A percentile compares a stretch with the other conserved stretches of the same genome.
phyloP scores from a whole-genome alignment of 2,113 vertebrate genomes.

The Sapajus apella region DNA sequence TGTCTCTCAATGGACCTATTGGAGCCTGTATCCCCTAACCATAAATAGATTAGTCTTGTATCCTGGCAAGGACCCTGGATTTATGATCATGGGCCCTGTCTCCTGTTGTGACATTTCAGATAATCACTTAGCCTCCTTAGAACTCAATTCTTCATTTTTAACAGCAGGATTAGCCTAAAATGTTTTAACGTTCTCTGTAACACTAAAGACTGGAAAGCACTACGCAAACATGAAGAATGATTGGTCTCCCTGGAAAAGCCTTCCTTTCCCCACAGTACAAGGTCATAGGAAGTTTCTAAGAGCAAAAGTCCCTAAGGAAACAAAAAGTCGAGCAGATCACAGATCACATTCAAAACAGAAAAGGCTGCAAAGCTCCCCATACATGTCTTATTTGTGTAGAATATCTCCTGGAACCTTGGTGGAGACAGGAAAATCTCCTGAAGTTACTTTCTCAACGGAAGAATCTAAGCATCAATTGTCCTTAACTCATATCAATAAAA shows the following conservation, averaged over 20 bases:
- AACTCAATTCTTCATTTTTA: constrained; percentile 31
- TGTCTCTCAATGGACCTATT: neutral
- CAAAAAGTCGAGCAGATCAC: neutral
- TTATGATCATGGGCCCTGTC: neutral
- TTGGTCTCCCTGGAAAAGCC: neutral
- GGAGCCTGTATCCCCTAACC: neutral
- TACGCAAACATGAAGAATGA: neutral
- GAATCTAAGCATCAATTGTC: neutral
- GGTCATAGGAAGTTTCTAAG: neutral
- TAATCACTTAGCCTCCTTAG: neutral
- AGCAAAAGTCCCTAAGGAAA: neutral
- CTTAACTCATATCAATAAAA: neutral
- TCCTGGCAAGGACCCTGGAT: neutral
- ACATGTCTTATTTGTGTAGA: neutral
- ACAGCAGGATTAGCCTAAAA: neutral
- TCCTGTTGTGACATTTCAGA: constrained; percentile 35
- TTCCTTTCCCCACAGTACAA: neutral
- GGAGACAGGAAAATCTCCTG: neutral
- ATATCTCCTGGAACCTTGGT: neutral
- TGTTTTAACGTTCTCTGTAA: neutral
- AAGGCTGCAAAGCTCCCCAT: neutral
- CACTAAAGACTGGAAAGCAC: neutral
- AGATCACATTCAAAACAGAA: neutral
- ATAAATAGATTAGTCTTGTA: constrained; percentile 42
- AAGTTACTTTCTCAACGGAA: neutral